A percentile compares a stretch with the other conserved stretches of the same genome.
These are phyloP conservation scores for Druon quercuslanigerum DNA, from an alignment of 1,140 invertebrate species.

Conservation along the genomic window DNA sequence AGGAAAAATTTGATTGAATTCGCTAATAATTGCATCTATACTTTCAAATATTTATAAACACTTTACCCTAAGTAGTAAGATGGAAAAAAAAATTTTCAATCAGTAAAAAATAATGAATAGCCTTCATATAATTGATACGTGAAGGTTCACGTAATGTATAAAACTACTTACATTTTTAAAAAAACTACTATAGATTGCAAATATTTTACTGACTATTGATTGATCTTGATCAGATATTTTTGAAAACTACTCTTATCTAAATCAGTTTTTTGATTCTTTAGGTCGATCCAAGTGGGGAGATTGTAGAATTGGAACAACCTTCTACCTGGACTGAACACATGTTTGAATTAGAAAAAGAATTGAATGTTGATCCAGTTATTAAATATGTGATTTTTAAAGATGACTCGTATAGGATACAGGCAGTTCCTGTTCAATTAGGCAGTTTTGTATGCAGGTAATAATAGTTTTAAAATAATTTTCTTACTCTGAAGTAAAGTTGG, in stretches of 20 bases:
- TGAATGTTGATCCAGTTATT: conserved; percentile 80
- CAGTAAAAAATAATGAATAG: no score
- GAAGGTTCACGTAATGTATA: no score
- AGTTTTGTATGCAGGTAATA: conserved; percentile 88
- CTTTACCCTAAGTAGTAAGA: no score
- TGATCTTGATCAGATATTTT: background rate
- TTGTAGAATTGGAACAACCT: conserved; percentile 82
- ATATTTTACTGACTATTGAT: no score
- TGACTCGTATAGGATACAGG: conserved; percentile 87
- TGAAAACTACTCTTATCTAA: conserved; percentile 1
- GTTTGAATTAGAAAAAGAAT: conserved; percentile 86
- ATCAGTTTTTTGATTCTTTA: conserved; percentile 43
- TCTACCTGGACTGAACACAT: conserved; percentile 95
- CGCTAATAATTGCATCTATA: no score
- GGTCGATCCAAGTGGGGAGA: conserved; percentile 85
- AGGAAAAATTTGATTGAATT: no score
- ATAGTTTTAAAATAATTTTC: conserved; percentile 19
- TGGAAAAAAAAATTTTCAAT: no score
- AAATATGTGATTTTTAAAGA: conserved; percentile 88
- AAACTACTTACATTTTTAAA: no score
- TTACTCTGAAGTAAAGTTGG: no score
- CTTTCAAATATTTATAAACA: no score
- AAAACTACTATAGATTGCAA: no score
- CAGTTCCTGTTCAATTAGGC: conserved; percentile 82
- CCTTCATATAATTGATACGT: no score